Evolutionary conservation across 2,113 vertebrate species (phyloP).

Genomic region (Rhabdornis inornatus): DNA sequence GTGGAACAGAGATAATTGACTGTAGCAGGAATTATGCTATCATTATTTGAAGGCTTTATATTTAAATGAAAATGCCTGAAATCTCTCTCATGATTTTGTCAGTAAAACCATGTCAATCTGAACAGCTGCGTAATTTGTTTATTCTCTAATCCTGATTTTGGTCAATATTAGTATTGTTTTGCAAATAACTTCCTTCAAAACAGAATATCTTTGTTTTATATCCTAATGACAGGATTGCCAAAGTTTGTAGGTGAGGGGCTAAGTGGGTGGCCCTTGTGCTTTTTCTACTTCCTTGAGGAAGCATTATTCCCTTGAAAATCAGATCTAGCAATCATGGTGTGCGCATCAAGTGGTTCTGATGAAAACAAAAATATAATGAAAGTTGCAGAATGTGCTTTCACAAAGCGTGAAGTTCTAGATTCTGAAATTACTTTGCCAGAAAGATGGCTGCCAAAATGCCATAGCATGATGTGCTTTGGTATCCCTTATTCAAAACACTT

Average conservation of each 20-base stretch:
- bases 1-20: background rate
- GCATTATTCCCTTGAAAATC: background rate
- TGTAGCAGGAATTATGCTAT: background rate
- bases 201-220: background rate
- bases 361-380: background rate
- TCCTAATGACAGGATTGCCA: background rate
- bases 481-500: background rate
- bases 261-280: background rate
- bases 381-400: background rate
- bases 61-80: background rate
- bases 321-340: background rate
- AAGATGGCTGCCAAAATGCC: background rate
- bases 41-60: background rate
- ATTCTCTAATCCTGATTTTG: background rate
- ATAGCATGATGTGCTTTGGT: background rate
- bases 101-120: background rate
- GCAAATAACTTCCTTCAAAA: background rate
- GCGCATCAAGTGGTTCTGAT: background rate
- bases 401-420: background rate
- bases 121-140: background rate
- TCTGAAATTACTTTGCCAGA: background rate
- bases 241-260: background rate
- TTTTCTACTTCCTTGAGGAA: background rate
- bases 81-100: background rate
- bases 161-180: background rate